Percentiles rank a stretch among this genome's conserved stretches.
These are phyloP conservation scores for Choristoneura rosaceana DNA, from an alignment of 2,888 invertebrate species.

Conservation along the genomic window DNA sequence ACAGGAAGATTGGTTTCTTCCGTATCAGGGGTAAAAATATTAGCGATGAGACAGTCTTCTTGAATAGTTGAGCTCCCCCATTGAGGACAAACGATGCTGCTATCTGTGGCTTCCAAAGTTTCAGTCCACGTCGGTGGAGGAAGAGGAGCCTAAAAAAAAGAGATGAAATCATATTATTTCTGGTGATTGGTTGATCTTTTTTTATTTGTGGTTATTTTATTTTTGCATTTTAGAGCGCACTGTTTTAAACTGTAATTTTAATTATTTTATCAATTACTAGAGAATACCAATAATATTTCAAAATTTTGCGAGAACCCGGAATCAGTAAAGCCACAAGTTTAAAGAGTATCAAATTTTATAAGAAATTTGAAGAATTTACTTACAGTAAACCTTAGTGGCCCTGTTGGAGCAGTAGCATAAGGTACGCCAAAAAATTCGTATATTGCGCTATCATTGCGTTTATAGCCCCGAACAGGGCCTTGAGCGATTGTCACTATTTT, in stretches of 20 bases:
- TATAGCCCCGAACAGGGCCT: slow-evolving; percentile 5
- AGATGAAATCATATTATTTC: background rate
- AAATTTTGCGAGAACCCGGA: too few relatives aligned
- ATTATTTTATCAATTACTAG: too few relatives aligned
- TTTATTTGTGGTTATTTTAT: too few relatives aligned
- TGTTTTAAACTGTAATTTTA: too few relatives aligned
- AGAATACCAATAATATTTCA: too few relatives aligned
- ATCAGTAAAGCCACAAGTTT: too few relatives aligned
- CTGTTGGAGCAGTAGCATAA: slow-evolving; percentile 7
- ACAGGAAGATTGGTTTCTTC: slow-evolving; percentile 17
- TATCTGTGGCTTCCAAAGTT: slow-evolving; percentile 12
- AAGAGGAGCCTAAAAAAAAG: slow-evolving; percentile 9
- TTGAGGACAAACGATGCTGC: slow-evolving; percentile 3
- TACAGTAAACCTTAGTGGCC: background rate
- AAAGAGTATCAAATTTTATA: too few relatives aligned
- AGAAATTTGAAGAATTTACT: too few relatives aligned
- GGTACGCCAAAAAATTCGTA: slow-evolving; percentile 14
- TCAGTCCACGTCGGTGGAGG: slow-evolving; percentile 1
- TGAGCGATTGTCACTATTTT: slow-evolving; percentile 9
- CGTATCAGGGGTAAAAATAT: slow-evolving; percentile 3
- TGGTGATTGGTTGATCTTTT: too few relatives aligned
- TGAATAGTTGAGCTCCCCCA: background rate
- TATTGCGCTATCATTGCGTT: background rate
- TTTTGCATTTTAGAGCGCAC: too few relatives aligned
- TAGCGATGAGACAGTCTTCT: slow-evolving; percentile 25